Base-by-base conservation (phyloP, 2,113 vertebrate genomes). In the Cranoglanis bouderius region DNA sequence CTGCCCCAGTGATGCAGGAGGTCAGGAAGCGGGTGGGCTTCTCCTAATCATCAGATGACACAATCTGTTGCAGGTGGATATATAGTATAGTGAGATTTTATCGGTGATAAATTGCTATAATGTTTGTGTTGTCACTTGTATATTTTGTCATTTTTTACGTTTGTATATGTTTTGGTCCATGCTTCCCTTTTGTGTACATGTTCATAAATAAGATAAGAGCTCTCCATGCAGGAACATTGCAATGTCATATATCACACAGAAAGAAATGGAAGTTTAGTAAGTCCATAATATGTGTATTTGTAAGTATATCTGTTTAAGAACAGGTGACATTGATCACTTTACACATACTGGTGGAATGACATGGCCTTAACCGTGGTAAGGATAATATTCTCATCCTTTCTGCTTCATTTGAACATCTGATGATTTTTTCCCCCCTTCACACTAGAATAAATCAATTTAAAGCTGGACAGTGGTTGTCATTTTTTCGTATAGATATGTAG, bases 1-100 rank as follows among this genome's bases (percentile, higher is more conserved):
- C 98, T 0, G 89, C 88, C 0, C 97, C 97, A 0, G 91, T 97
- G 32, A 96, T 97, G 82, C 92, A 92, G 49, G 96, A 97, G 92
- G 95, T 98, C 92, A 95, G 95, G 88, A 94, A 91, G 90, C 82
- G 96, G 83, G 96, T 99, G 63, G 98, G 98, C 7, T 97, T 99
- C 92, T 94, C 91, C 21, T 99, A 96, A 95, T 85, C 72, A 59
- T 40, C 26, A n/a, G 9, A 53, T 12, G 18, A 13, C 29, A 14
- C 6, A 70, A 6, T 35, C 2, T n/a, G 38, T 32, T 29, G 6
- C 32, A 26, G 24, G 32, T 74, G 51, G n/a, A 53, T 49, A 18
- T 14, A 51, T 9, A 38, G 32, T 40, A 59, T 12, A 14, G 21
- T 6, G 7, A 29, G 5, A 43, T 59, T 82, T 82, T 82, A 26